Conservation (phyloP, 2,888 invertebrate genomes). For the Nomada ferruginata region DNA sequence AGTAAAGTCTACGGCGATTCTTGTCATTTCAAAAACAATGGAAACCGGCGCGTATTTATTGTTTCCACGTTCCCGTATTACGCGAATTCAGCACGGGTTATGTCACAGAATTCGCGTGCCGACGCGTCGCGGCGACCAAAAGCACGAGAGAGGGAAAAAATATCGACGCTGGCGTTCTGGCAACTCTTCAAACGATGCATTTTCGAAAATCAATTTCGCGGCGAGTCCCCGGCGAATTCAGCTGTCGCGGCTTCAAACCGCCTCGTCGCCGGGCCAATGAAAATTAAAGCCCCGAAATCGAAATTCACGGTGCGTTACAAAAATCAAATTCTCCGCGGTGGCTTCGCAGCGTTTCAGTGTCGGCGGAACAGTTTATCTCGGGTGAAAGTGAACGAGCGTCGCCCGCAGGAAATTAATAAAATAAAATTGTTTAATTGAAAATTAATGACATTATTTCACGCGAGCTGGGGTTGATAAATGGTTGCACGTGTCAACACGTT, state of each 20-base stretch:
- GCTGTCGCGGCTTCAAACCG: constrained; percentile 51
- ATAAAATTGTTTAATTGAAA: too few relatives aligned
- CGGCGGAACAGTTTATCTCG: neutral
- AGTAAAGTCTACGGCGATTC: neutral
- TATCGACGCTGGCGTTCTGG: constrained; percentile 65
- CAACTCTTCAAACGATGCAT: constrained; percentile 73
- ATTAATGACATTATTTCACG: too few relatives aligned
- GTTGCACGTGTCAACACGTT: too few relatives aligned
- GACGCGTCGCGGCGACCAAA: neutral
- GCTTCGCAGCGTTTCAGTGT: neutral
- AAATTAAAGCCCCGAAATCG: constrained; percentile 46
- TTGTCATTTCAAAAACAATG: constrained; percentile 15
- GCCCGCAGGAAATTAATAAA: too few relatives aligned
- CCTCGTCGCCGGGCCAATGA: constrained; percentile 55
- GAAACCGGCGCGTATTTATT: constrained; percentile 16
- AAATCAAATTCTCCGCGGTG: constrained; percentile 22
- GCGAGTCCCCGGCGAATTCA: constrained; percentile 55
- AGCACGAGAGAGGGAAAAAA: constrained; percentile 17
- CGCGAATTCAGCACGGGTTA: constrained; percentile 8
- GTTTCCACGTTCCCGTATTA: neutral
- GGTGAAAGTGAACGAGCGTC: neutral
- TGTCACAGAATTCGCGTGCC: constrained; percentile 25
- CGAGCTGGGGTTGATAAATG: too few relatives aligned
- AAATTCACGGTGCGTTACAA: constrained; percentile 34
- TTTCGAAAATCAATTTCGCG: constrained; percentile 72